Evolutionary conservation across 2,797 vertebrate species (phyloP), one percentile per base, ranked within the genome.

Genomic region (Sorex maritimensis): DNA sequence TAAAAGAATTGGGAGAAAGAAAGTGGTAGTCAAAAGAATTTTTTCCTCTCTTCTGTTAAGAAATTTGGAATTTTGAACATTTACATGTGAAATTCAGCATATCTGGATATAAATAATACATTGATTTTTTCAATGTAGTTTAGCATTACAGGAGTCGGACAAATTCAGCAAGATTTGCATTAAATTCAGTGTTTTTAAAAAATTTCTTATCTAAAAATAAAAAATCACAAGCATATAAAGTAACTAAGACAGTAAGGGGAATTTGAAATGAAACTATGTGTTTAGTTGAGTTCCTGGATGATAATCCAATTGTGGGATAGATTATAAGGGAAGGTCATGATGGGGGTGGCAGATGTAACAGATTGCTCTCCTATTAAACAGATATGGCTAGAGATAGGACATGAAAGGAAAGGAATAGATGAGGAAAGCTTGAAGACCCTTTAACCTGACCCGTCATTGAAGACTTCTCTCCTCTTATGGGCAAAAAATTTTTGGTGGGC

Each of bases 171-270:
- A 96, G 92, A 96, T 97, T 97, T 96, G 93, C 96, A 97, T 95
- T 97, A 95, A 82, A 94, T 94, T 95, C 85, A 63, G 65, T 67
- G 86, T 93, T 92, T 81, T 68, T 6, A 15, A 88, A 44, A 92
- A 92, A 72, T 30, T n/a, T 93, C 94, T 88, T 96, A 91, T 78
- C 95, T 95, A 96, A 97, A 96, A 97, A 95, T 96, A 95, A 97
- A 86, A 87, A 95, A 89, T 95, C 94, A 78, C 49, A 92, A 86
- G 81, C 93, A 93, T 90, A 80, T 77, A 71, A 88, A 92, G 71
- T 82, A 83, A 88, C 87, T 77, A 86, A 96, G 88, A 78, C 81
- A 84, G 86, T 81, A 80, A 71, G 68, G 79, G 94, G 88, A 93
- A 91, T 83, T 92, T 67, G 84, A 63, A 83, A 41, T 38, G 93